Evolutionary conservation across 2,888 invertebrate species (phyloP), one percentile per base, ranked within the genome.

Genomic region (Tolmerus cingulatus): DNA sequence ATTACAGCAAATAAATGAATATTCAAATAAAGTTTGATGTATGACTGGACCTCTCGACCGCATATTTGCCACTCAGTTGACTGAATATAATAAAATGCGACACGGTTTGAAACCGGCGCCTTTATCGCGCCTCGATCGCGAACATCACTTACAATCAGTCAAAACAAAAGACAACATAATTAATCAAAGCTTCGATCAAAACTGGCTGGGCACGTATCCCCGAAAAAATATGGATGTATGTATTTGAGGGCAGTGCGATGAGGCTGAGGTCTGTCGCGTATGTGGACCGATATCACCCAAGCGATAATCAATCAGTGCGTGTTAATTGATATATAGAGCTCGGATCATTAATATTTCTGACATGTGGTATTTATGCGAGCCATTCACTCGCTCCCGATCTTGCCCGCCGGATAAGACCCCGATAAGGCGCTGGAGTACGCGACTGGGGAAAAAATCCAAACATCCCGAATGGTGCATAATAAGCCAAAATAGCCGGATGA

Each of bases 271-370:
- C 37, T 66, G 66, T 84, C 84, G 40, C 66, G 43, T 19, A 40
- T 40, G 23, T 40, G 34, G 77, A 55, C 77, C 19, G 86, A 86
- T 86, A 77, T 77, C 86, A 51, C 23, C 37, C 51, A 55, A 86
- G 51, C 76, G 43, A 86, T 86, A 86, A 86, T 86, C 86, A 86
- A 86, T 86, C 86, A 86, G 86, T 86, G 86, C 86, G 86, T 86
- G 86, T 86, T 86, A 86, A 86, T 86, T 86, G 86, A 86, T 86
- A 86, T 43, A 77, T 86, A 77, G 86, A 77, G 23, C 51, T 23
- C 40, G 37, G 55, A 77, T 77, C 86, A 86, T 86, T 86, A 86
- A 86, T 86, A 86, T 55, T 57, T 77, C 23, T 86, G 86, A 86
- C 86, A 77, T 86, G 46, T 86, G 86, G 86, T 86, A 86, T 86